Evolutionary conservation across 2,888 invertebrate species (phyloP).

Genomic region (Andrena dorsata): DNA sequence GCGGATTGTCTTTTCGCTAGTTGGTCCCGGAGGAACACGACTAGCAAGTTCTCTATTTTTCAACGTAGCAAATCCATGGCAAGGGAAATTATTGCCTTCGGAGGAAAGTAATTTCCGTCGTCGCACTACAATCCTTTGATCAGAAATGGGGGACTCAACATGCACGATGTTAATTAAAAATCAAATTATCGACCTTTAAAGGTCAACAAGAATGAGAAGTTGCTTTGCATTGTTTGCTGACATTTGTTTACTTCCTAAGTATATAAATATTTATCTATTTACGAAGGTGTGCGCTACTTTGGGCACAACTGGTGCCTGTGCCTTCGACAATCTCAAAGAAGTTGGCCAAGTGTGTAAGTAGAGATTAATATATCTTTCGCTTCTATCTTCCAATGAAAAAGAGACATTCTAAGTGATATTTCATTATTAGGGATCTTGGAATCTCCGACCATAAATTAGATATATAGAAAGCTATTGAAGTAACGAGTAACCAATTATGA

Average conservation of each 20-base stretch:
- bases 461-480: too few species aligned
- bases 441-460: too few species aligned
- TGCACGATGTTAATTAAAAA: too few species aligned
- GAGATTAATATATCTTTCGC: not conserved
- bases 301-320: conserved; percentile 98
- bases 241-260: not conserved
- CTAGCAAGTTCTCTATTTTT: conserved; percentile 22
- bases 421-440: too few species aligned
- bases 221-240: not conserved
- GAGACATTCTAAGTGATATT: not conserved
- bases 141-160: too few species aligned
- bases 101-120: conserved; percentile 1
- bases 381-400: not conserved
- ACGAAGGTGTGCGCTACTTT: conserved; percentile 96
- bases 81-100: not conserved
- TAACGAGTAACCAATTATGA: too few species aligned
- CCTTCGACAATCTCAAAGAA: conserved; percentile 95
- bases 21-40: conserved; percentile 66
- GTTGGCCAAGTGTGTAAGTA: conserved; percentile 88
- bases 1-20: conserved; percentile 62
- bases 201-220: not conserved
- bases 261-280: not conserved
- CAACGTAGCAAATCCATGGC: conserved; percentile 9
- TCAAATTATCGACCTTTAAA: too few species aligned
- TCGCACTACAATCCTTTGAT: not conserved